Conservation (phyloP, 64 coral and sea anemone species). For the Stichodactyla helianthus region DNA sequence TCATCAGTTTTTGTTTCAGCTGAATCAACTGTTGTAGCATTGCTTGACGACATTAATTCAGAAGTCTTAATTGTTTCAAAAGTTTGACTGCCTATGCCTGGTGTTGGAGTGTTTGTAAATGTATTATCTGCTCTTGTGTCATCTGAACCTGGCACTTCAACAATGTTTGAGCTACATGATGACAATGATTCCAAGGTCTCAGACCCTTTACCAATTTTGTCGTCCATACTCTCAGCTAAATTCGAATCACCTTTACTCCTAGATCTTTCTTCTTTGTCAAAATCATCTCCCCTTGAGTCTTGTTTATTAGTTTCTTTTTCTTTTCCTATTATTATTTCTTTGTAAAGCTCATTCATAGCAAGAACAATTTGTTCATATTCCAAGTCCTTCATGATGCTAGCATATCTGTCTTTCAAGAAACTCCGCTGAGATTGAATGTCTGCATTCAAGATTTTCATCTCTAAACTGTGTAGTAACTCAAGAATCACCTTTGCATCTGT, state of each 20-base stretch:
- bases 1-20: background rate
- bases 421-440: background rate
- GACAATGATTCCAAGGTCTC: background rate
- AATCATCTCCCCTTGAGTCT: background rate
- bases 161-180: background rate
- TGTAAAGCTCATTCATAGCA: constrained; percentile 4
- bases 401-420: background rate
- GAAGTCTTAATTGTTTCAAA: background rate
- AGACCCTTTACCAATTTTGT: background rate
- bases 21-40: background rate
- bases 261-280: background rate
- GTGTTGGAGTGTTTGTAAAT: background rate
- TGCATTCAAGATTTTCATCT: background rate
- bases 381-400: background rate
- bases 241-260: background rate
- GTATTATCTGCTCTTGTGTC: background rate
- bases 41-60: background rate
- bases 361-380: constrained; percentile 5
- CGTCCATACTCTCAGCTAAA: background rate
- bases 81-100: background rate
- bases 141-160: background rate
- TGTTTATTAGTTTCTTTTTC: background rate
- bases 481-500: constrained; percentile 51
- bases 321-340: background rate
- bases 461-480: constrained; percentile 46